Evolutionary conservation across 2,888 invertebrate genomes (phyloP), one percentile per base, ranked within the genome.

Genomic region (Drosophila quinaria): DNA sequence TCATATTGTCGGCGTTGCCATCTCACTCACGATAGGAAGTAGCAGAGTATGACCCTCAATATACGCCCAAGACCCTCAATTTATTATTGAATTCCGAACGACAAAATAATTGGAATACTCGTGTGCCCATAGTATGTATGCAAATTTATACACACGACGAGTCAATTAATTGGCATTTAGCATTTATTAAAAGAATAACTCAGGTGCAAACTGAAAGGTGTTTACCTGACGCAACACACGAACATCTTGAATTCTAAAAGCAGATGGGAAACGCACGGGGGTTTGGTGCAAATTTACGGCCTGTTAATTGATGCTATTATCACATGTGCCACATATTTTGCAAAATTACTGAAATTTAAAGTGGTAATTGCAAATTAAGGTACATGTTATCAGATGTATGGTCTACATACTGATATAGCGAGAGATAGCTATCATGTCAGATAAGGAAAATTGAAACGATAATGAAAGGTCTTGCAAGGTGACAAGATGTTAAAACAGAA

Each of bases 161-260:
- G 47, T 60, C 82, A 81, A 81, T 82, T 80, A 80, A 78, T 82
- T 66, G 62, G 44, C 51, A 72, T 68, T 87, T 79, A 81, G 81
- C 35, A 39, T 73, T 70, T 51, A 70, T 76, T 78, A 72, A 61
- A 52, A 9, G 61, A 29, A 67, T 51, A 65, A 51, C 50, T 44
- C n/a, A 63, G 78, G 64, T 64, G 77, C 56, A 68, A 76, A 64
- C 25, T 22, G 46, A 52, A 65, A 64, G 50, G 22, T 62, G 65
- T 74, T 55, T 65, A 54, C n/a, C 13, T 37, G 9, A 60, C 44
- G 49, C 52, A 66, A 47, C 19, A 56, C 29, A 37, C 19, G 35
- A 37, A 4, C 11, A 19, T 29, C 19, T 58, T 44, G 29, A 56
- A 47, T 61, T 50, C 25, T 19, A 41, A 51, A 52, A 62, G 52